Percentiles rank a stretch among this genome's conserved stretches.
phyloP scores from a whole-genome alignment of 2,113 vertebrate species.

The Etia nguti region DNA sequence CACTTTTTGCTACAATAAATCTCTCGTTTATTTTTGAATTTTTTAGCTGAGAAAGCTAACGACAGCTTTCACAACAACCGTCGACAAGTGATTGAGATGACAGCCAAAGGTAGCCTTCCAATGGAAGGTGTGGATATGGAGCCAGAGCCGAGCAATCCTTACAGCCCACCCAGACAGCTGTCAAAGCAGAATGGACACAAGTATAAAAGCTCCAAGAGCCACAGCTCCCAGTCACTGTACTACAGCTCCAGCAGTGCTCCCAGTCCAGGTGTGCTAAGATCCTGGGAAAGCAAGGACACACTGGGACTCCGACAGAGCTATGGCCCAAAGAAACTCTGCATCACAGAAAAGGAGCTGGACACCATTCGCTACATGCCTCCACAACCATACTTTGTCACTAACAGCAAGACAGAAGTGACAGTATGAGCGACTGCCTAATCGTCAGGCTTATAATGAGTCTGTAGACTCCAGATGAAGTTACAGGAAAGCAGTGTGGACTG shows the following conservation, averaged over 20 bases:
- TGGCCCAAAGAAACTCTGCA: slow-evolving; percentile 79
- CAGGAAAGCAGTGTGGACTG: slow-evolving; percentile 4
- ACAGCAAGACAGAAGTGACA: slow-evolving; percentile 99
- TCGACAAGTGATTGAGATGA: slow-evolving; percentile 82
- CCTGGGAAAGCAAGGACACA: slow-evolving; percentile 83
- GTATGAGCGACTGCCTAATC: slow-evolving; percentile 71
- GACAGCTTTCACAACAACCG: slow-evolving; percentile 88
- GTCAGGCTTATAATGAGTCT: not conserved
- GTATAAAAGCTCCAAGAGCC: slow-evolving; percentile 75
- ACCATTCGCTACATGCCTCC: slow-evolving; percentile 82
- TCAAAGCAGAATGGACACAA: slow-evolving; percentile 85
- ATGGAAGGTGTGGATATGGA: slow-evolving; percentile 81
- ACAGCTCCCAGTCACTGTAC: slow-evolving; percentile 74
- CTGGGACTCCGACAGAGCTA: slow-evolving; percentile 81
- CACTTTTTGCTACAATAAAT: not conserved
- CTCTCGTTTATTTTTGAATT: slow-evolving; percentile 22
- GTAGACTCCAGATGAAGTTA: not conserved
- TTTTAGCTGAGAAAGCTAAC: slow-evolving; percentile 86
- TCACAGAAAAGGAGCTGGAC: slow-evolving; percentile 81
- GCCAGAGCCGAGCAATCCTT: slow-evolving; percentile 81
- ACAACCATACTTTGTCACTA: slow-evolving; percentile 96
- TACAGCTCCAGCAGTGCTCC: slow-evolving; percentile 68
- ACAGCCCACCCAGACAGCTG: slow-evolving; percentile 79
- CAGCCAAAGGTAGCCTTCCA: slow-evolving; percentile 84
- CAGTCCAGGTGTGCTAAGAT: slow-evolving; percentile 63